Evolutionary conservation across 2,797 vertebrate species (phyloP).

Genomic region (Valencia hispanica): DNA sequence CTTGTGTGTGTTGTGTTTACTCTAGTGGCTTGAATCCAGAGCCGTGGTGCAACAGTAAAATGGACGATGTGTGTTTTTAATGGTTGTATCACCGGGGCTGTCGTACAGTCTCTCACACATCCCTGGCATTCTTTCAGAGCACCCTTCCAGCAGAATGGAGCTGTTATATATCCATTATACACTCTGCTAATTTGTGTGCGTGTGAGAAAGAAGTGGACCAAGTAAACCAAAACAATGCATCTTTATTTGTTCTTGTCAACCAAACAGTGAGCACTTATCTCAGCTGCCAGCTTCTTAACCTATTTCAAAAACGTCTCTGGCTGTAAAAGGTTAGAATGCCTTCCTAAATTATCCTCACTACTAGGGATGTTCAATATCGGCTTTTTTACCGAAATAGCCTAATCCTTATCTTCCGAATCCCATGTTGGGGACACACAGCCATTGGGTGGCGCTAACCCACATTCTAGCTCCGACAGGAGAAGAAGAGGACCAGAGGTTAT

Average conservation of each 20-base stretch:
- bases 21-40: conserved; percentile 41
- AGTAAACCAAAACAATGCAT: background rate
- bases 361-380: too few relatives aligned
- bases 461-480: too few relatives aligned
- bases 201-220: background rate
- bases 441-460: too few relatives aligned
- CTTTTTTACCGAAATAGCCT: too few relatives aligned
- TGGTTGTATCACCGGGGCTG: conserved; percentile 62
- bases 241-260: background rate
- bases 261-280: conserved; percentile 38
- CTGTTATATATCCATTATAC: conserved; percentile 73
- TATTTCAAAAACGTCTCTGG: conserved; percentile 13
- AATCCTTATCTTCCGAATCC: too few relatives aligned
- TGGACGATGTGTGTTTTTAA: conserved; percentile 69
- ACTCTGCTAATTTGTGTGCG: conserved; percentile 13
- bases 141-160: conserved; percentile 58
- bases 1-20: conserved; percentile 27
- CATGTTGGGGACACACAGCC: too few relatives aligned
- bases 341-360: too few relatives aligned
- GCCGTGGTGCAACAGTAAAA: conserved; percentile 36
- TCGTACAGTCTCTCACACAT: conserved; percentile 54
- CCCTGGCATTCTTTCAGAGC: conserved; percentile 52
- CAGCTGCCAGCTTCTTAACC: conserved; percentile 24
- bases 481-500: too few relatives aligned
- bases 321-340: conserved; percentile 16